Evolutionary conservation across 2,797 vertebrate species (phyloP).

Genomic region (Microctenopoma stevenorrisi): DNA sequence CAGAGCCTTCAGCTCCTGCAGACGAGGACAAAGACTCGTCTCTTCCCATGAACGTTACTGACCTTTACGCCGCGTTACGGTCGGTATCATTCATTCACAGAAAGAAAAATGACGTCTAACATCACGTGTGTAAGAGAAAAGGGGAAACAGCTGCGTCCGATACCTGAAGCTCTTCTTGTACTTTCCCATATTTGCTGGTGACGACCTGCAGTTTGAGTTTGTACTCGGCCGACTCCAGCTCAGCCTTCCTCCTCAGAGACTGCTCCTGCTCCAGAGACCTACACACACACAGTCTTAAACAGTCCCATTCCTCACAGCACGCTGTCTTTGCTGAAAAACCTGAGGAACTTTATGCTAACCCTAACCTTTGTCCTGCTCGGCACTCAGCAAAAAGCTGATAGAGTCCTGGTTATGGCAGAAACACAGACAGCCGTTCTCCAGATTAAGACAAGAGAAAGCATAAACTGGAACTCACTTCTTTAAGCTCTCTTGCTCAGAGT

Average conservation of each 20-base stretch:
- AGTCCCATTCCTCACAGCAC: too few species aligned
- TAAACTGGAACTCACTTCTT: constrained; percentile 83
- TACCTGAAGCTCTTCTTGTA: constrained; percentile 88
- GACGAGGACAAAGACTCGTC: not conserved
- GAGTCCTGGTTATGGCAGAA: too few species aligned
- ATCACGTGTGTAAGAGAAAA: not conserved
- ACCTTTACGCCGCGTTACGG: too few species aligned
- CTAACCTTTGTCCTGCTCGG: too few species aligned
- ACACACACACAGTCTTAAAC: not conserved
- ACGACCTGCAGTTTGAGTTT: constrained; percentile 91
- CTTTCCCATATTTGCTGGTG: constrained; percentile 88
- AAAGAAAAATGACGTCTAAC: not conserved
- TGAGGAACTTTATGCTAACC: too few species aligned
- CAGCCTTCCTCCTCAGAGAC: constrained; percentile 87
- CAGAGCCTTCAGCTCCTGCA: constrained; percentile 88
- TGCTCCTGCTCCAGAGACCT: constrained; percentile 92
- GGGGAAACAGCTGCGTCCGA: too few species aligned
- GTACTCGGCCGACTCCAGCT: constrained; percentile 93
- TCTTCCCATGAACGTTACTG: too few species aligned
- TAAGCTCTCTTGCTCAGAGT: constrained; percentile 89
- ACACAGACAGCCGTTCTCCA: too few species aligned
- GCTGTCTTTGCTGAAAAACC: too few species aligned
- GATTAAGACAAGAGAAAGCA: too few species aligned
- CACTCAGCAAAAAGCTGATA: too few species aligned
- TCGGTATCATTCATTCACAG: too few species aligned